Conservation (phyloP, 2,797 vertebrate species). For the Serranus cabrilla region DNA sequence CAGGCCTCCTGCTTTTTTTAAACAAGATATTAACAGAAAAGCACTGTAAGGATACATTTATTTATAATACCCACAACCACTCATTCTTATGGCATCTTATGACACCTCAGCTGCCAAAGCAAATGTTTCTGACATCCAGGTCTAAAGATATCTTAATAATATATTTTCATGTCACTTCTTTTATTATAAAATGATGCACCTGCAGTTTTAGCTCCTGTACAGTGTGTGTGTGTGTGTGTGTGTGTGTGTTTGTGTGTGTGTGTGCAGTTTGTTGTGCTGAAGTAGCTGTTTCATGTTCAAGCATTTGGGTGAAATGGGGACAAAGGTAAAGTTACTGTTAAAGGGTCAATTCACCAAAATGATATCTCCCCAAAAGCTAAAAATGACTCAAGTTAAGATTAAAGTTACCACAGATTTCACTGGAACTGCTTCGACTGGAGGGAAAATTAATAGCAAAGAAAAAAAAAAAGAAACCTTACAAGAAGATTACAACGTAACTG, state of each 20-base stretch:
- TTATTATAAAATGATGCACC: neutral
- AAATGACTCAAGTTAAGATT: neutral
- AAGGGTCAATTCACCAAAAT: constrained; percentile 7
- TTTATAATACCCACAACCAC: neutral
- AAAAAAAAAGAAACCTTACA: neutral
- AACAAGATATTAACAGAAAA: neutral
- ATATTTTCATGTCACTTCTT: neutral
- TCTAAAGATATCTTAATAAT: neutral
- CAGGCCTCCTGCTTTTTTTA: neutral
- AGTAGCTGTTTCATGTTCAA: constrained; percentile 1
- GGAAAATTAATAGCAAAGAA: neutral
- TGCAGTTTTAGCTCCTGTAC: constrained; percentile 2
- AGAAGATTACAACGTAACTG: neutral
- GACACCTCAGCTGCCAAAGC: neutral
- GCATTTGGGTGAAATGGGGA: constrained; percentile 9
- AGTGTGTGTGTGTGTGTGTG: constrained; percentile 4
- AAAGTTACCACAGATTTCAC: neutral
- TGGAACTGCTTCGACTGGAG: neutral
- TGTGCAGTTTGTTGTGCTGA: neutral
- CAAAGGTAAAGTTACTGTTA: constrained; percentile 6
- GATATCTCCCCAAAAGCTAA: neutral
- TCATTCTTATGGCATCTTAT: neutral
- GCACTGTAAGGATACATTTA: neutral
- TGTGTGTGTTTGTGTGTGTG: neutral
- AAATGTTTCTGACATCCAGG: neutral